These are phyloP conservation scores for Tupaia tana DNA, from an alignment of 2,113 vertebrate genomes.

Conservation along the genomic window DNA sequence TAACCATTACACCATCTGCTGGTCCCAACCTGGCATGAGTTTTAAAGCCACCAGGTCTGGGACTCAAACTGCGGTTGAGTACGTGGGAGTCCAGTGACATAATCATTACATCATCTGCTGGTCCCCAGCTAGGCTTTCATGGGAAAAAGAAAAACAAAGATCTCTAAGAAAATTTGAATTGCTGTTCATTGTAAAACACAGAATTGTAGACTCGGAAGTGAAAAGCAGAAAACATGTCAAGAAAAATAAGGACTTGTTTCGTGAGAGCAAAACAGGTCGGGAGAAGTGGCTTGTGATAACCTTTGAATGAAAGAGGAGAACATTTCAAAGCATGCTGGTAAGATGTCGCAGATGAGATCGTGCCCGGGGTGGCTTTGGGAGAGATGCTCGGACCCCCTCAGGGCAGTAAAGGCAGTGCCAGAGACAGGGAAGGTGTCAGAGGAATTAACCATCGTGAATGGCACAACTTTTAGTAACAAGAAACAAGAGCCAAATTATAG, in stretches of 20 bases:
- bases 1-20: too few species aligned
- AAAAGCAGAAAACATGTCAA: constrained; percentile 28
- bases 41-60: too few species aligned
- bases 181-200: constrained; percentile 3
- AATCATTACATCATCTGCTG: too few species aligned
- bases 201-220: background rate
- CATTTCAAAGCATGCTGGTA: background rate
- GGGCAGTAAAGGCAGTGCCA: background rate
- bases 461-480: background rate
- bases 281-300: background rate
- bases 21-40: too few species aligned
- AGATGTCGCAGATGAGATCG: background rate
- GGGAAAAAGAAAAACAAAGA: background rate
- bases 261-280: background rate
- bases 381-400: background rate
- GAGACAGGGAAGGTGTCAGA: background rate
- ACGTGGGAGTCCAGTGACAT: too few species aligned
- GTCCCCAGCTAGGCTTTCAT: background rate
- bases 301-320: constrained; percentile 24
- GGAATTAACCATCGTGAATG: background rate
- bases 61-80: too few species aligned
- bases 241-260: constrained; percentile 8
- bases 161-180: constrained; percentile 24
- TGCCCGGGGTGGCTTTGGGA: background rate
- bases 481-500: background rate